Conservation (phyloP, 2,797 vertebrate species). For the Perodicticus potto region DNA sequence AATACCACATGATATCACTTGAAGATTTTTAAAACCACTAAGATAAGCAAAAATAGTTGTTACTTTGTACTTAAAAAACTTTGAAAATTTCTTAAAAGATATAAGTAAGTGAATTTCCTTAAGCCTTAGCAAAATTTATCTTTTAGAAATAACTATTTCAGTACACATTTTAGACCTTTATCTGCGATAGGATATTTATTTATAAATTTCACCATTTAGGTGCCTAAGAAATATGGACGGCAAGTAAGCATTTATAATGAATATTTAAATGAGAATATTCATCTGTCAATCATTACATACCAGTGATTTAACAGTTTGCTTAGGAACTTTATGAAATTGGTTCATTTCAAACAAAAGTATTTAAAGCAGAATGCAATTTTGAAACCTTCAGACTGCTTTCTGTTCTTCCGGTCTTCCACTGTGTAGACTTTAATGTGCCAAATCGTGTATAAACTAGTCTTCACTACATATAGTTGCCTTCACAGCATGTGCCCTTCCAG, state of each 20-base stretch:
- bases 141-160: conserved; percentile 17
- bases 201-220: conserved; percentile 38
- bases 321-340: conserved; percentile 17
- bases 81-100: not conserved
- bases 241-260: conserved; percentile 24
- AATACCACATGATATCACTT: conserved; percentile 37
- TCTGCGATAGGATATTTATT: conserved; percentile 42
- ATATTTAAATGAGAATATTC: conserved; percentile 48
- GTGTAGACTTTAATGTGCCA: not conserved
- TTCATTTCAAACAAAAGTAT: conserved; percentile 27
- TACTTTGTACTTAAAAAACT: conserved; percentile 25
- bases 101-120: not conserved
- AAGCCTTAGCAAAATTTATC: conserved; percentile 32
- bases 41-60: conserved; percentile 24
- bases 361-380: conserved; percentile 44
- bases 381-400: not conserved
- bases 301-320: conserved; percentile 17
- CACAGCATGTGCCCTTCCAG: not conserved
- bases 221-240: conserved; percentile 26
- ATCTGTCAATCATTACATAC: not conserved
- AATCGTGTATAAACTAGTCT: not conserved
- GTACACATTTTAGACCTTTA: conserved; percentile 15
- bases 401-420: not conserved
- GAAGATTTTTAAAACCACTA: conserved; percentile 46
- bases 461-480: not conserved